Evolutionary conservation across 1,140 invertebrate genomes (phyloP).

Genomic region (Elymnias hypermnestra): DNA sequence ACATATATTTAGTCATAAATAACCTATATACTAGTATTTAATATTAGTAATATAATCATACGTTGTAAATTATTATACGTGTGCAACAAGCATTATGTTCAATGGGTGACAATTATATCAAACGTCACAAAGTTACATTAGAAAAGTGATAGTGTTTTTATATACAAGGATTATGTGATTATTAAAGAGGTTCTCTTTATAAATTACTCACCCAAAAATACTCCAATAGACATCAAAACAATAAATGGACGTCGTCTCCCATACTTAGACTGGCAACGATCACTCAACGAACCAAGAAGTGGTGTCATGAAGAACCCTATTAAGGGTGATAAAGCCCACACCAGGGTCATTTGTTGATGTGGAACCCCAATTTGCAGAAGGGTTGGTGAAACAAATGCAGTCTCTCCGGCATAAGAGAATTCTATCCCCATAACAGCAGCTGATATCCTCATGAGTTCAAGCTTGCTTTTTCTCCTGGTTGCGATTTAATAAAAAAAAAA

Average conservation of each 20-base stretch:
- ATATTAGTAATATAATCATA: too few relatives aligned
- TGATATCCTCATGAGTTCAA: slow-evolving; percentile 91
- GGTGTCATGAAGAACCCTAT: slow-evolving; percentile 96
- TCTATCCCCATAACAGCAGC: slow-evolving; percentile 98
- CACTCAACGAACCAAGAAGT: slow-evolving; percentile 93
- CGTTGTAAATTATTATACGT: too few relatives aligned
- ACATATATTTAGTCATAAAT: too few relatives aligned
- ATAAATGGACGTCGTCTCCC: slow-evolving; percentile 95
- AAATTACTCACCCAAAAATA: slow-evolving; percentile 85
- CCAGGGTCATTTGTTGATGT: slow-evolving; percentile 93
- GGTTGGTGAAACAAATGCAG: slow-evolving; percentile 97
- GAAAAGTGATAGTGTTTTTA: too few relatives aligned
- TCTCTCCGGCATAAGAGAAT: slow-evolving; percentile 97
- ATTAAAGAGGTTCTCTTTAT: too few relatives aligned
- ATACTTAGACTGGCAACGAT: slow-evolving; percentile 86
- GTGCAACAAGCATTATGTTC: too few relatives aligned
- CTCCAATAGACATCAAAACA: slow-evolving; percentile 90
- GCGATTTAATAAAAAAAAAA: too few relatives aligned
- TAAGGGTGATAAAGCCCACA: slow-evolving; percentile 94
- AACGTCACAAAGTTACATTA: too few relatives aligned
- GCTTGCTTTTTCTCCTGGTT: slow-evolving; percentile 85
- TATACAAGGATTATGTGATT: too few relatives aligned
- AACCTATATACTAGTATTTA: too few relatives aligned
- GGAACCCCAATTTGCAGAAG: slow-evolving; percentile 94
- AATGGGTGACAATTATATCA: too few relatives aligned